Evolutionary conservation across 2,113 vertebrate genomes (phyloP).

Genomic region (Trogon surrucura): DNA sequence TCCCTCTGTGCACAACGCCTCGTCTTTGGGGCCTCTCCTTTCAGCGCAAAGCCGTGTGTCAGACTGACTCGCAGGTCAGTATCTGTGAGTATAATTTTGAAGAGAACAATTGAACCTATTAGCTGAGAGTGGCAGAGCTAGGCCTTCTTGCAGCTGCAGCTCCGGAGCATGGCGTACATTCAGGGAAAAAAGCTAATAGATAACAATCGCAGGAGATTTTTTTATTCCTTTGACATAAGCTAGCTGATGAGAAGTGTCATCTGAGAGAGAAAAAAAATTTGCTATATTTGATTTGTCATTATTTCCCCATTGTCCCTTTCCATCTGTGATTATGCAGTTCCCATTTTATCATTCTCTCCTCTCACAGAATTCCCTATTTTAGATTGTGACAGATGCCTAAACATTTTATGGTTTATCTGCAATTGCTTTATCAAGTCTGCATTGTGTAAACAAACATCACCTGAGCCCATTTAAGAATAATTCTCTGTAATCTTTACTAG

Average conservation of each 20-base stretch:
- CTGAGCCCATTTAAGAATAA: neutral
- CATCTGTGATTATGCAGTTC: neutral
- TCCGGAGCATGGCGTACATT: neutral
- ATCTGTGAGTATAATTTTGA: neutral
- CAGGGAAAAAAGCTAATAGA: constrained; percentile 34
- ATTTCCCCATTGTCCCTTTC: constrained; percentile 22
- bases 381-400: neutral
- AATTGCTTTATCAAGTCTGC: neutral
- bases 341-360: neutral
- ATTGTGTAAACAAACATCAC: neutral
- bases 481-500: neutral
- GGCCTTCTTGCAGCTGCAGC: neutral
- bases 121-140: constrained; percentile 27
- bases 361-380: neutral
- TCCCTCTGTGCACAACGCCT: neutral
- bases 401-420: neutral
- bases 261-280: neutral
- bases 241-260: neutral
- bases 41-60: neutral
- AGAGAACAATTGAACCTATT: constrained; percentile 29
- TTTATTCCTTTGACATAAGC: neutral
- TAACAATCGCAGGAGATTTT: neutral
- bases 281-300: constrained; percentile 27
- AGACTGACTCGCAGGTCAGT: neutral
- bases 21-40: neutral